These are phyloP conservation scores for Strongylocentrotus purpuratus DNA, from an alignment of 35 echinoderm and acorn worm species.

Conservation along the genomic window DNA sequence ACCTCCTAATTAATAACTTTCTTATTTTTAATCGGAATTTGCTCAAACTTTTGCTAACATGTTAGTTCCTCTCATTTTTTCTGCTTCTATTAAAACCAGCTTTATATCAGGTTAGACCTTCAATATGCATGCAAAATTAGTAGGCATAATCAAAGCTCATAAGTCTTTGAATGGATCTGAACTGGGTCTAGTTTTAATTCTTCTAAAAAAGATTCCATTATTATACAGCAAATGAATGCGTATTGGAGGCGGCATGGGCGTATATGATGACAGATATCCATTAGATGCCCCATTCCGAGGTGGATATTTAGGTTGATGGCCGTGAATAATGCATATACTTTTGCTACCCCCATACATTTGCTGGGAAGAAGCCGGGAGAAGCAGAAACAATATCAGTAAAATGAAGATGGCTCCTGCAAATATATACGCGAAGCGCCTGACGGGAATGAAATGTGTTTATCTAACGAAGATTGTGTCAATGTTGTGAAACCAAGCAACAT, in stretches of 20 bases:
- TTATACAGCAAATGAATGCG: too few relatives aligned
- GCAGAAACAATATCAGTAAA: conserved; percentile 25
- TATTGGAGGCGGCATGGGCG: neutral
- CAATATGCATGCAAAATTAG: too few relatives aligned
- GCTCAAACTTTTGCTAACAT: too few relatives aligned
- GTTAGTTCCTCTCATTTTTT: too few relatives aligned
- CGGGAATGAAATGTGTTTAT: neutral
- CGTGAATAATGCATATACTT: neutral
- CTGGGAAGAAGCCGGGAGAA: neutral
- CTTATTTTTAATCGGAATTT: too few relatives aligned
- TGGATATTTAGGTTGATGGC: neutral
- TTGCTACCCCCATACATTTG: neutral
- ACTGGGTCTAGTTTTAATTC: too few relatives aligned
- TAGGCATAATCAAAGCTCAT: too few relatives aligned
- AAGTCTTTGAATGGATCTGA: too few relatives aligned
- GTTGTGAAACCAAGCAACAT: neutral
- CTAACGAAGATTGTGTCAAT: neutral
- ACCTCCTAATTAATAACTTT: too few relatives aligned
- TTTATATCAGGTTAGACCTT: too few relatives aligned
- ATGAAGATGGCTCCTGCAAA: neutral
- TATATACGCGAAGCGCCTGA: neutral
- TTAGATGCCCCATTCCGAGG: neutral
- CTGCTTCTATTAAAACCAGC: too few relatives aligned
- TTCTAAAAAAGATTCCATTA: too few relatives aligned
- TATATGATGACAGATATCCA: neutral